phyloP scores from a whole-genome alignment of 2,797 vertebrate genomes.

The Micropoecilia bifurca region DNA sequence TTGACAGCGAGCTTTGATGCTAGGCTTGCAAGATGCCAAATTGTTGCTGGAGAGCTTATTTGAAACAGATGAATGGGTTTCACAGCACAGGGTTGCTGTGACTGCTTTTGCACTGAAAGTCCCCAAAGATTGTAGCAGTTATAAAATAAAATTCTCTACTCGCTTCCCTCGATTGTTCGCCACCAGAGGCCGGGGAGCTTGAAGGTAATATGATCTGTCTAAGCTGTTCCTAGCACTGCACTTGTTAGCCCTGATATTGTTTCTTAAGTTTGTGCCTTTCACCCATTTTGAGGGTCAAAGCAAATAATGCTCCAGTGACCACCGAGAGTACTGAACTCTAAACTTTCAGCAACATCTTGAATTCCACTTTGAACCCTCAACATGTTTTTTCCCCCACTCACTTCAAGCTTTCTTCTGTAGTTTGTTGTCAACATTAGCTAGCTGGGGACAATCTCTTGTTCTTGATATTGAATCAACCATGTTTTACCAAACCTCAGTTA shows the following conservation, averaged over 20 bases:
- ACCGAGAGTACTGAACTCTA: not conserved
- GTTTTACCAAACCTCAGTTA: not conserved
- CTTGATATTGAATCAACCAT: not conserved
- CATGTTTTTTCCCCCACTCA: not conserved
- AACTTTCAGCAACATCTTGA: not conserved
- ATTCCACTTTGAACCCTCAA: not conserved
- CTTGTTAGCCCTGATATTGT: not conserved
- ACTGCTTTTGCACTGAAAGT: not conserved
- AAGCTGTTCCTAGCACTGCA: not conserved
- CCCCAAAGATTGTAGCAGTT: not conserved
- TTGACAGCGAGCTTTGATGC: constrained; percentile 1
- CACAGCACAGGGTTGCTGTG: not conserved
- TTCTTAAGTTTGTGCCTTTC: not conserved
- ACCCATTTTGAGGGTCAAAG: not conserved
- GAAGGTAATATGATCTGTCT: not conserved
- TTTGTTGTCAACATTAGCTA: not conserved
- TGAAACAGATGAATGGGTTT: not conserved
- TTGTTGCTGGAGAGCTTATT: not conserved
- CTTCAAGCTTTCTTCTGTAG: not conserved
- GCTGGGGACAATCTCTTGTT: not conserved
- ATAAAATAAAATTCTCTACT: not conserved
- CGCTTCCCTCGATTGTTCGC: not conserved
- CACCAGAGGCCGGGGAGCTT: not conserved
- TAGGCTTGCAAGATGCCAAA: not conserved
- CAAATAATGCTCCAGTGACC: not conserved